Evolutionary conservation across 1,140 invertebrate genomes (phyloP).

Genomic region (Thaumetopoea pityocampa): DNA sequence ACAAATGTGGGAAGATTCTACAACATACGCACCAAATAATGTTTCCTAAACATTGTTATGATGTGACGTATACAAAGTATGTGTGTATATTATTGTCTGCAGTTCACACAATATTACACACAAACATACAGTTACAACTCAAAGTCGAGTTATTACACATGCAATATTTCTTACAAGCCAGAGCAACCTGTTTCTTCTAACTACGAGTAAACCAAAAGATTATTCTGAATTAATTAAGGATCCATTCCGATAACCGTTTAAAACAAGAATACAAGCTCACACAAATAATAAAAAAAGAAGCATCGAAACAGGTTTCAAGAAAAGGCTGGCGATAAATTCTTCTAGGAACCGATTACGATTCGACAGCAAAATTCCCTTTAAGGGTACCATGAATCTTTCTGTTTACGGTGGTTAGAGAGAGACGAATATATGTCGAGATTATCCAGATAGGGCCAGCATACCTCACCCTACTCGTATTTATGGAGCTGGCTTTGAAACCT

Average conservation of each 20-base stretch:
- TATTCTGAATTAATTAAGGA: slow-evolving; percentile 25
- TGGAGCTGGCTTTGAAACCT: slow-evolving; percentile 32
- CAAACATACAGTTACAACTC: no score
- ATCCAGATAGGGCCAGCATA: slow-evolving; percentile 46
- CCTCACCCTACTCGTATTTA: slow-evolving; percentile 34
- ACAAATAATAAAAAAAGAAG: slow-evolving; percentile 24
- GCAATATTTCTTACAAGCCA: slow-evolving; percentile 3
- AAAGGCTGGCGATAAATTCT: slow-evolving; percentile 63
- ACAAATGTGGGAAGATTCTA: no score
- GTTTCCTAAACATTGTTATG: no score
- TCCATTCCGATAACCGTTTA: slow-evolving; percentile 17
- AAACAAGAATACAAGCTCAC: slow-evolving; percentile 26
- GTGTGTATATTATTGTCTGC: no score
- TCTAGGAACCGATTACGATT: slow-evolving; percentile 55
- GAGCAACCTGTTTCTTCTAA: slow-evolving; percentile 5
- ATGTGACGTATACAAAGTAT: no score
- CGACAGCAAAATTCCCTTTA: slow-evolving; percentile 59
- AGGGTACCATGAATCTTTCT: slow-evolving; percentile 51
- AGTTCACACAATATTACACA: no score
- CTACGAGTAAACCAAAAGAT: no score
- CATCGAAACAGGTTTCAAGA: slow-evolving; percentile 30
- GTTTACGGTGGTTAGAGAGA: slow-evolving; percentile 58
- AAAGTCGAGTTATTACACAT: no score
- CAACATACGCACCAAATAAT: no score
- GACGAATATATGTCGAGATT: slow-evolving; percentile 53